phyloP scores from a whole-genome alignment of 2,888 invertebrate genomes.

The Acanthopleura granulata region DNA sequence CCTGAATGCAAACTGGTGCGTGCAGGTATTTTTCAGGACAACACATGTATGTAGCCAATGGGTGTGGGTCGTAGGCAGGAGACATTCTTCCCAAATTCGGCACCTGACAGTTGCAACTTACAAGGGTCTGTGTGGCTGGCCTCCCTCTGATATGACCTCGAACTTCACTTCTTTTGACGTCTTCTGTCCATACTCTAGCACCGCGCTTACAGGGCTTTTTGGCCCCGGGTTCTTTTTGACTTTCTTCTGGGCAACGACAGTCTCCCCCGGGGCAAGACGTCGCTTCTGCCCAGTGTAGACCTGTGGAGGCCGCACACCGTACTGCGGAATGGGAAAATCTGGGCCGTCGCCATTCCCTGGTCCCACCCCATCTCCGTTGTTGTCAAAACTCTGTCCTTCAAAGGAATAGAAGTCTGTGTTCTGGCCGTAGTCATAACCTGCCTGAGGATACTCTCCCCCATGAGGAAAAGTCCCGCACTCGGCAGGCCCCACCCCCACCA shows the following conservation, averaged over 20 bases:
- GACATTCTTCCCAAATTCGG: too few relatives aligned
- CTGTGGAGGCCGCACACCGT: background rate
- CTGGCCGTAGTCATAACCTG: background rate
- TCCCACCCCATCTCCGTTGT: background rate
- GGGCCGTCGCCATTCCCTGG: background rate
- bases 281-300: background rate
- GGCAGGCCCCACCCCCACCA: background rate
- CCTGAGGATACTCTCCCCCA: background rate
- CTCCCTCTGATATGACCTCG: background rate
- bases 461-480: background rate
- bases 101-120: too few relatives aligned
- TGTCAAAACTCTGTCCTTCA: background rate
- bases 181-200: conserved; percentile 7
- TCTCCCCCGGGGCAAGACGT: background rate
- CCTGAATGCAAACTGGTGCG: too few relatives aligned
- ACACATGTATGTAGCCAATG: too few relatives aligned
- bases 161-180: background rate
- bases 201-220: background rate
- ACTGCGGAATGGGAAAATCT: background rate
- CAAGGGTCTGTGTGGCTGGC: background rate
- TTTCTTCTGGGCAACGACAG: background rate
- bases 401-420: background rate
- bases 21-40: too few relatives aligned
- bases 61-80: too few relatives aligned
- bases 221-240: background rate